phyloP scores from a whole-genome alignment of 1,140 invertebrate genomes.

The Branchinecta lindahli region DNA sequence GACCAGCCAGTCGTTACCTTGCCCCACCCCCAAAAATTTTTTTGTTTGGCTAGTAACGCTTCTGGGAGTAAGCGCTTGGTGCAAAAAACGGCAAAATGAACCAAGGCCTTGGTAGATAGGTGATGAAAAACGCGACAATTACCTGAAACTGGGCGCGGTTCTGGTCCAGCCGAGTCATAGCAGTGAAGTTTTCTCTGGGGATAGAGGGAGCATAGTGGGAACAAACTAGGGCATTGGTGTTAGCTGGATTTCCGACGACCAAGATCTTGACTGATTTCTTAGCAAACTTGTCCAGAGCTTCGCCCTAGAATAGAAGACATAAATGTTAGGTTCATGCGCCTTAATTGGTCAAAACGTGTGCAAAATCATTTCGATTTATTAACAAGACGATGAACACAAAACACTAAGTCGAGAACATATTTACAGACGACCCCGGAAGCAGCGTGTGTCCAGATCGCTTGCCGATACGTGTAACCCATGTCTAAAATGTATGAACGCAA shows the following conservation, averaged over 20 bases:
- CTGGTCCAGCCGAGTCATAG: constrained; percentile 96
- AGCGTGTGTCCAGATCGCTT: background rate
- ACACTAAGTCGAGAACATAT: no score
- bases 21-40: no score
- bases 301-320: constrained; percentile 41
- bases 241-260: constrained; percentile 98
- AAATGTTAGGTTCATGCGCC: no score
- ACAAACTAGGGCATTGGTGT: constrained; percentile 95
- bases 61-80: no score
- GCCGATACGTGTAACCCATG: background rate
- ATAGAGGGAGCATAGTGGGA: constrained; percentile 92
- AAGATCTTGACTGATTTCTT: constrained; percentile 90
- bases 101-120: no score
- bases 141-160: constrained; percentile 79
- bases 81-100: no score
- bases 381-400: no score
- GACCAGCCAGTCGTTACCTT: no score
- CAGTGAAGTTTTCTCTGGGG: constrained; percentile 89
- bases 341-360: background rate
- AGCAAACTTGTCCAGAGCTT: constrained; percentile 79
- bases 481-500: no score
- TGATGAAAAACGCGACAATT: background rate
- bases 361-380: no score
- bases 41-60: no score
- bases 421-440: no score